Conservation (phyloP, 2,797 vertebrate species). For the Calcarius lapponicus region DNA sequence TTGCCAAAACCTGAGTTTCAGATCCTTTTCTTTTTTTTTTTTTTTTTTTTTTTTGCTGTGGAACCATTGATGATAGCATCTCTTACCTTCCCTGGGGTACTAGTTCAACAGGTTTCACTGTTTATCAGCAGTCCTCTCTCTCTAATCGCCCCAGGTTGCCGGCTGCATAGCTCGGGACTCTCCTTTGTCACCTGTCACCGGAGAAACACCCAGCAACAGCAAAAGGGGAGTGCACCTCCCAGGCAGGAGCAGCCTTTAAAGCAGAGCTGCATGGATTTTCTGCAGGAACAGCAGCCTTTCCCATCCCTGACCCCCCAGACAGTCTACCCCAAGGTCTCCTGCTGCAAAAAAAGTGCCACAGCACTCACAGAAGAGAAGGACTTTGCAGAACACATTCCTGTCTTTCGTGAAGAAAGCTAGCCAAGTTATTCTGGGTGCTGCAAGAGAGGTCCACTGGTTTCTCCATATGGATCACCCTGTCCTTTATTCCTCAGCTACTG, state of each 20-base stretch:
- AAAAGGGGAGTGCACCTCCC: not conserved
- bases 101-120: not conserved
- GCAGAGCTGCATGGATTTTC: not conserved
- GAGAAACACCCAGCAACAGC: not conserved
- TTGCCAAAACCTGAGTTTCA: not conserved
- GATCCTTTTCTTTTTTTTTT: not conserved
- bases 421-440: not conserved
- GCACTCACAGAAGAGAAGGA: not conserved
- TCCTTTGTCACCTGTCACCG: fast-evolving
- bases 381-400: not conserved
- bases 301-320: fast-evolving
- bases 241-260: not conserved
- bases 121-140: not conserved
- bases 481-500: not conserved
- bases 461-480: not conserved
- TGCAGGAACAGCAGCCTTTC: not conserved
- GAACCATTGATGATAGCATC: not conserved
- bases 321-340: not conserved
- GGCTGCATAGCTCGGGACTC: not conserved
- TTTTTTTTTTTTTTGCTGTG: not conserved
- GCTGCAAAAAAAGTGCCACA: not conserved
- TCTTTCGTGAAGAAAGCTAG: not conserved
- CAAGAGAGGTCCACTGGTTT: not conserved
- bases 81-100: not conserved
- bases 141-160: not conserved